Evolutionary conservation across 2,888 invertebrate genomes (phyloP).

Genomic region (Sphecodes monilicornis): DNA sequence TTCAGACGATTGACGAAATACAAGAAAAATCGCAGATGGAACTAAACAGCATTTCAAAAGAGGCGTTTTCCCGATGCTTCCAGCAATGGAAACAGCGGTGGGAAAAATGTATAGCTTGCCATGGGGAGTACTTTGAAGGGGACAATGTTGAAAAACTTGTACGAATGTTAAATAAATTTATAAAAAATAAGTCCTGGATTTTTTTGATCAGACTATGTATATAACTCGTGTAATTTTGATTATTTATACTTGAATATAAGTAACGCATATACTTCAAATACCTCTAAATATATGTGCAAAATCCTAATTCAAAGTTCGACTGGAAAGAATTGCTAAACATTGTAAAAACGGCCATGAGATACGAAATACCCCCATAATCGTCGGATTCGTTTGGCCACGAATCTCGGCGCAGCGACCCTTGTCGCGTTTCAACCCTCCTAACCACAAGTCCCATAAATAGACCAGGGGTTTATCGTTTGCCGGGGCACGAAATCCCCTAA

Average conservation of each 20-base stretch:
- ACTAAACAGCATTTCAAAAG: no score
- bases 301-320: neutral
- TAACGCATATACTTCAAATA: neutral
- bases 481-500: conserved; percentile 66
- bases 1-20: no score
- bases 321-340: neutral
- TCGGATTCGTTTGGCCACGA: conserved; percentile 8
- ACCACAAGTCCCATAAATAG: conserved; percentile 52
- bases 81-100: no score
- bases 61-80: no score
- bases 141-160: no score
- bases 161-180: no score
- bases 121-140: no score
- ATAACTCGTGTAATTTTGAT: no score
- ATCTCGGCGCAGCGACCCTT: neutral
- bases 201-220: no score
- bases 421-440: conserved; percentile 27
- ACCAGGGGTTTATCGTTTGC: conserved; percentile 62
- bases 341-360: neutral
- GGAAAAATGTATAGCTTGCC: no score
- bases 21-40: no score
- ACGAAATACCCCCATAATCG: conserved; percentile 2
- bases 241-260: neutral
- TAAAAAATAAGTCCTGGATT: no score
- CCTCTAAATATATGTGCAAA: neutral